These are phyloP conservation scores for Scaptomyza polygonia DNA, from an alignment of 2,888 invertebrate genomes.

Conservation along the genomic window DNA sequence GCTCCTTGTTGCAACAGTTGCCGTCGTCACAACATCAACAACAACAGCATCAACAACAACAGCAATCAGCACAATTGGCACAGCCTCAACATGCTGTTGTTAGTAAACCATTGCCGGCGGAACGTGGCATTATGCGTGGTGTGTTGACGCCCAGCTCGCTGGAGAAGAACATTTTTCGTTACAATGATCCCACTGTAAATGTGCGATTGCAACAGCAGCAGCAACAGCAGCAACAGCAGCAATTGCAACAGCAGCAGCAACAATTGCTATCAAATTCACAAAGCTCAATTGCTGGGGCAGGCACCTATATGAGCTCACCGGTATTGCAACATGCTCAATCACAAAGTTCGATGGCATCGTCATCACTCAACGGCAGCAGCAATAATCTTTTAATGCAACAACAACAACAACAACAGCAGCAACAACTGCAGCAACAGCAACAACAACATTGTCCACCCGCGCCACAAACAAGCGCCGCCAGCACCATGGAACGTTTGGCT, in stretches of 20 bases:
- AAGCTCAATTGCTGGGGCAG: conserved; percentile 73
- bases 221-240: conserved; percentile 66
- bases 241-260: conserved; percentile 66
- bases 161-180: conserved; percentile 84
- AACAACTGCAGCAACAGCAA: conserved; percentile 46
- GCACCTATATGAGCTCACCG: conserved; percentile 60
- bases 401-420: conserved; percentile 21
- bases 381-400: conserved; percentile 67
- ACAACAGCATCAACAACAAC: conserved; percentile 21
- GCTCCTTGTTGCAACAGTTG: conserved; percentile 21
- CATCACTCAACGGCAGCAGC: conserved; percentile 79
- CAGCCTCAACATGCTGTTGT: conserved; percentile 82
- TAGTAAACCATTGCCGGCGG: conserved; percentile 80
- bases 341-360: conserved; percentile 84
- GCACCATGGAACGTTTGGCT: conserved; percentile 77
- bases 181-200: conserved; percentile 84
- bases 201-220: conserved; percentile 75
- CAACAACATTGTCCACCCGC: conserved; percentile 81
- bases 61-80: conserved; percentile 59
- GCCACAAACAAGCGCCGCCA: conserved; percentile 78
- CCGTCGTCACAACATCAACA: conserved; percentile 11
- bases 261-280: conserved; percentile 81
- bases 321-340: conserved; percentile 84
- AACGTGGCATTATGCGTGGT: conserved; percentile 84
- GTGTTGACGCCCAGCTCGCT: conserved; percentile 84